phyloP scores from a whole-genome alignment of 1,140 invertebrate genomes.

The Druon quercuslanigerum region DNA sequence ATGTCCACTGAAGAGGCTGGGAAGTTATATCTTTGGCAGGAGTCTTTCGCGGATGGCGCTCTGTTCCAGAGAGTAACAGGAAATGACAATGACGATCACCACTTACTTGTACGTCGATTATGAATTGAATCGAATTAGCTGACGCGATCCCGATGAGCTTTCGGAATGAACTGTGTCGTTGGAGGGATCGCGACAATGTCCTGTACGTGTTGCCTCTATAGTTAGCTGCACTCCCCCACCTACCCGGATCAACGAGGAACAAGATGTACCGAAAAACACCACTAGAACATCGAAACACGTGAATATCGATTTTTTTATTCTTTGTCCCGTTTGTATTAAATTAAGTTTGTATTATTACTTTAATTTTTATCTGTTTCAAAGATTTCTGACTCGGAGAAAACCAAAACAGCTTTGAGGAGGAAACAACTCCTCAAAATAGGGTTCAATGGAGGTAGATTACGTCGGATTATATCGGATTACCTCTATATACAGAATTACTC shows the following conservation, averaged over 20 bases:
- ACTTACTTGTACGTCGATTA: slow-evolving; percentile 55
- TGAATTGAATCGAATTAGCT: slow-evolving; percentile 42
- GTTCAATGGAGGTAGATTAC: too few relatives aligned
- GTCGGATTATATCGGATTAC: too few relatives aligned
- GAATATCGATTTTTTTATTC: not conserved
- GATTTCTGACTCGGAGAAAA: too few relatives aligned
- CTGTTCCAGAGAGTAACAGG: slow-evolving; percentile 37
- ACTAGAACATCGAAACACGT: slow-evolving; percentile 21
- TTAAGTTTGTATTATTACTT: too few relatives aligned
- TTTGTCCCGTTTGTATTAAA: not conserved
- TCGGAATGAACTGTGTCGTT: slow-evolving; percentile 71
- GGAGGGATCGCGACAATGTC: slow-evolving; percentile 70
- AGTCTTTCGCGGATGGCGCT: slow-evolving; percentile 36
- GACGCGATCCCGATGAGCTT: slow-evolving; percentile 68
- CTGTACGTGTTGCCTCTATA: slow-evolving; percentile 70
- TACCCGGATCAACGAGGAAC: slow-evolving; percentile 48
- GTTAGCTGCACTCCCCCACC: slow-evolving; percentile 68
- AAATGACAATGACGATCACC: slow-evolving; percentile 36
- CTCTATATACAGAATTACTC: too few relatives aligned
- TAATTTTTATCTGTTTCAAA: too few relatives aligned
- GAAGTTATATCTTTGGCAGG: slow-evolving; percentile 42
- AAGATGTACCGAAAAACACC: slow-evolving; percentile 38
- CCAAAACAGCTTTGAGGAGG: too few relatives aligned
- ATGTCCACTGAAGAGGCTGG: slow-evolving; percentile 1
- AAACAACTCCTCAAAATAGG: too few relatives aligned